phyloP scores from a whole-genome alignment of 2,113 vertebrate genomes.

The Oryzias woworae region DNA sequence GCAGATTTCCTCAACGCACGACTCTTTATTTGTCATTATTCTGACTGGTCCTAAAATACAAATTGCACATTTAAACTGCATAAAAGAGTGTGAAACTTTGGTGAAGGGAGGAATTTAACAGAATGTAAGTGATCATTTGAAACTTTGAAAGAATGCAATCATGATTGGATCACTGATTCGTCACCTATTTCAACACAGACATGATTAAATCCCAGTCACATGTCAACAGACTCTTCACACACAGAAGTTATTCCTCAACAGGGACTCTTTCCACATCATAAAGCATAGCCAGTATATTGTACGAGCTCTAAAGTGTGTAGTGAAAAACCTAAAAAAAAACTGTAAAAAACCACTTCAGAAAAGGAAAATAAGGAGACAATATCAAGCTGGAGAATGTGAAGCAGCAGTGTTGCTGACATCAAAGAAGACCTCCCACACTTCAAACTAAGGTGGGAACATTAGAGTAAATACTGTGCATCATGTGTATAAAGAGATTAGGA shows the following conservation, averaged over 20 bases:
- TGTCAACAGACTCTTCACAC: constrained; percentile 42
- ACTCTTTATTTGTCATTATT: neutral
- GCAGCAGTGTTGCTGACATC: constrained; percentile 23
- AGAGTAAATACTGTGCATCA: constrained; percentile 35
- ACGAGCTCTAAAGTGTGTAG: constrained; percentile 25
- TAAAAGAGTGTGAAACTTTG: too few species aligned
- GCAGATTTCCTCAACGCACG: constrained; percentile 20
- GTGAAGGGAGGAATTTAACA: too few species aligned
- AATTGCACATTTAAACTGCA: too few species aligned
- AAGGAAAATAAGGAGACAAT: constrained; percentile 1
- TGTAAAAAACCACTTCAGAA: constrained; percentile 14
- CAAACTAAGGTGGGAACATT: constrained; percentile 46
- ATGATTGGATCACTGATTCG: constrained; percentile 6
- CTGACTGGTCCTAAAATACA: too few species aligned
- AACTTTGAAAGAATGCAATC: constrained; percentile 13
- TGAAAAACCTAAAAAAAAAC: constrained; percentile 41
- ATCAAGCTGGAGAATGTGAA: constrained; percentile 18
- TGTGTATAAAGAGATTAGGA: constrained; percentile 11
- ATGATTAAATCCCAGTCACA: constrained; percentile 52
- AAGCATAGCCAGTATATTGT: constrained; percentile 17
- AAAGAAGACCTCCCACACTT: constrained; percentile 62
- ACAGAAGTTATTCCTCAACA: constrained; percentile 45
- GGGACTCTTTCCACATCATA: constrained; percentile 34
- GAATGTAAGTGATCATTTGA: too few species aligned
- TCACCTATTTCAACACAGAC: constrained; percentile 41